Base-by-base conservation (phyloP, 2,113 vertebrate genomes). In the Pithys albifrons region DNA sequence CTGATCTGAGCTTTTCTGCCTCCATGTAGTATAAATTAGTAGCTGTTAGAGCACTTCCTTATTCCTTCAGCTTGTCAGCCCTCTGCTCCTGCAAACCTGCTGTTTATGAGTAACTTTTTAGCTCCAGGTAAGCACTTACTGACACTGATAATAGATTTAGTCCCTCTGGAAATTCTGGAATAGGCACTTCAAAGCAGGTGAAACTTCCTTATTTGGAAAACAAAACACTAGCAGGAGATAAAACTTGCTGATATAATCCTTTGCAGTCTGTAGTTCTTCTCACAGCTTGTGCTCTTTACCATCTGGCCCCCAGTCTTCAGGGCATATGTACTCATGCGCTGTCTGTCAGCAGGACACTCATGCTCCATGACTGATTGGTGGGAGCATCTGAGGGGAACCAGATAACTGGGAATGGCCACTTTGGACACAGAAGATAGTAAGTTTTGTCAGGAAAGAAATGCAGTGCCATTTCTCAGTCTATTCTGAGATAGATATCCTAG, bases 161-260 rank as follows among this genome's bases (percentile, higher is more conserved):
- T 17, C 90, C 82, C 95, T 95, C 85, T 88, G 93, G 95, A 93
- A 94, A 93, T 91, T 85, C 85, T 90, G 92, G 82, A 93, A 86
- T 20, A 88, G 48, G 71, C 76, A 95, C 90, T 96, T 96, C 93
- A 94, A 96, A 97, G 95, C 95, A 93, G 95, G 85, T 95, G 90
- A 95, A 79, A 80, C 79, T 91, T 93, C 93, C 78, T 91, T 82
- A 90, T 95, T 94, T 88, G 64, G 81, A 91, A 96, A 92, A 91
- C 72, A 90, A 94, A 96, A 96, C 72, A 55, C 22, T 84, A 84
- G 76, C 13, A 71, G 59, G 88, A 94, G 93, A 96, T 91, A 83
- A 92, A 96, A 96, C 72, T 88, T 69, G 93, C 93, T 93, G 75
- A 88, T 95, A 23, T 35, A 84, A 86, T 88, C 69, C 87, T 88